These are phyloP conservation scores for Bombyx mori DNA, from an alignment of 1,140 invertebrate genomes.

Conservation along the genomic window ASM3026992v2 NC_085109.1:10954001-10954500, in stretches of 20 bases:
- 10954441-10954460: constrained; percentile 75
- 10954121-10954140: too few relatives aligned
- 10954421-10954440: constrained; percentile 55
- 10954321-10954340: constrained; percentile 21
- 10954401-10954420: constrained; percentile 28
- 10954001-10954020: too few relatives aligned
- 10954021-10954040: too few relatives aligned
- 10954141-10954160: too few relatives aligned
- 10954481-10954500: constrained; percentile 82
- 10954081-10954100: too few relatives aligned
- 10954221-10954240: constrained; percentile 32
- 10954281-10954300: constrained; percentile 68
- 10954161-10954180: too few relatives aligned
- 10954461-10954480: constrained; percentile 80
- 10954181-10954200: too few relatives aligned
- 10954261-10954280: constrained; percentile 75
- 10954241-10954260: constrained; percentile 72
- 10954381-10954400: constrained; percentile 74
- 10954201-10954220: too few relatives aligned
- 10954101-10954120: too few relatives aligned
- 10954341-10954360: constrained; percentile 22
- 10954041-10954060: too few relatives aligned
- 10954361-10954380: constrained; percentile 41
- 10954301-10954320: constrained; percentile 52
- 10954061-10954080: too few relatives aligned